Evolutionary conservation across 2,888 invertebrate species (phyloP), one percentile per base, ranked within the genome.

Genomic region (Celastrina argiolus): DNA sequence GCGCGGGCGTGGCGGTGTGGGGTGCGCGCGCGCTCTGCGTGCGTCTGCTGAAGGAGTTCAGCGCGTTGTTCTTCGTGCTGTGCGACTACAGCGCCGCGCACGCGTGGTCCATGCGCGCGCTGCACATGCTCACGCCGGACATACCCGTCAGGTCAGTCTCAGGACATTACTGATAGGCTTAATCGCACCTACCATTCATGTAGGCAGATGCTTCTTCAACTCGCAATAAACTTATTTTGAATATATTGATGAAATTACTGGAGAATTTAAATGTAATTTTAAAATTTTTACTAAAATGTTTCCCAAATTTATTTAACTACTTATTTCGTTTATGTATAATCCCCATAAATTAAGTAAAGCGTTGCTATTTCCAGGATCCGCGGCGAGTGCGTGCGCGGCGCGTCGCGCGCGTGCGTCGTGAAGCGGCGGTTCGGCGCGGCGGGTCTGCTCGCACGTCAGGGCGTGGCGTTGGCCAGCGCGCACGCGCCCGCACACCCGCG

Each of bases 21-120:
- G 85, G 92, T 73, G 84, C 87, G 68, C 70, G 76, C 63, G 82
- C 87, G 71, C 83, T 94, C 71, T 79, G 89, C 71, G 95, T 97
- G 73, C 94, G 95, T 65, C 92, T 97, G 56, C 97, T 95, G 84
- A 94, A 95, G 73, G 96, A 97, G 88, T 95, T 96, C 85, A 96
- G 97, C 75, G 93, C 94, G 73, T 92, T 97, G 77, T 95, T 94
- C 90, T 97, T 96, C 88, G 94, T 95, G 78, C 94, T 95, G 79
- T 97, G 97, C 87, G 96, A 97, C 92, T 98, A 97, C 87, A 94
- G 95, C 83, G 96, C 95, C 81, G 93, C 93, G 75, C 95, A 95
- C 83, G 92, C 92, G 71, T 97, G 97, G 96, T 95, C 73, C 69
- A 73, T 75, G 72, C 92, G 94, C 77, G 97, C 97, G 51, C 90